These are phyloP conservation scores for Agonopterix subpropinquella DNA, from an alignment of 2,888 invertebrate species.

Conservation along the genomic window DNA sequence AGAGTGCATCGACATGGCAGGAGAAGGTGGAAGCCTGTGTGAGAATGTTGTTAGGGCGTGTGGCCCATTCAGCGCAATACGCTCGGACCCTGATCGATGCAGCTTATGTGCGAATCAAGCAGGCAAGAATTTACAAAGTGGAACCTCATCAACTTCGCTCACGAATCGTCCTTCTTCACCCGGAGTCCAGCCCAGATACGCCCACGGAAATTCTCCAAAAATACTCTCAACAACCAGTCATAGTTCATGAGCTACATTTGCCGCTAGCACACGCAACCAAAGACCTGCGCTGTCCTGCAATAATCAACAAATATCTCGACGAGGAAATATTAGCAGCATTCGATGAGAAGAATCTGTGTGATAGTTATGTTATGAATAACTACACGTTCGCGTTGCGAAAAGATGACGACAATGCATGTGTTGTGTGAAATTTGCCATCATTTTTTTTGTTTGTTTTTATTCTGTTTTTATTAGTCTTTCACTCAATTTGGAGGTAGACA, in stretches of 20 bases:
- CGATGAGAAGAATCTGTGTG: constrained; percentile 34
- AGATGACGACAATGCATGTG: no score
- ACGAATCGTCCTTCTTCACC: constrained; percentile 25
- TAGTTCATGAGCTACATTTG: constrained; percentile 25
- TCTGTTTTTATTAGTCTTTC: no score
- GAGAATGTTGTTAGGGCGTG: constrained; percentile 29
- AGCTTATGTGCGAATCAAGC: constrained; percentile 25
- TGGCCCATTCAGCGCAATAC: constrained; percentile 43
- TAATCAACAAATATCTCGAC: constrained; percentile 36
- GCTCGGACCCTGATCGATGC: constrained; percentile 30
- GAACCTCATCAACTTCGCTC: constrained; percentile 23
- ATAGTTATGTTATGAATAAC: constrained; percentile 30
- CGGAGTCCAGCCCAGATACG: constrained; percentile 2
- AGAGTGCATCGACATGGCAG: constrained; percentile 18
- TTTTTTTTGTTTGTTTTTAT: no score
- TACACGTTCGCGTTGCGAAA: constrained; percentile 14
- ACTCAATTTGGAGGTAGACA: no score
- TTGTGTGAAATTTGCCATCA: no score
- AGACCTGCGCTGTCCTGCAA: constrained; percentile 31
- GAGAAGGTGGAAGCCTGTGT: constrained; percentile 30
- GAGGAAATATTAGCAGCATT: constrained; percentile 25
- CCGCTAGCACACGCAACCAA: constrained; percentile 23
- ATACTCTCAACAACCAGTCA: constrained; percentile 23
- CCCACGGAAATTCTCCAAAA: constrained; percentile 10
- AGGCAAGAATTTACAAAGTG: constrained; percentile 15